Percentiles rank a stretch among this genome's conserved stretches.
These are phyloP conservation scores for Cyprinodon brontotheroides DNA, from an alignment of 2,113 vertebrate species.

Conservation along the genomic window DNA sequence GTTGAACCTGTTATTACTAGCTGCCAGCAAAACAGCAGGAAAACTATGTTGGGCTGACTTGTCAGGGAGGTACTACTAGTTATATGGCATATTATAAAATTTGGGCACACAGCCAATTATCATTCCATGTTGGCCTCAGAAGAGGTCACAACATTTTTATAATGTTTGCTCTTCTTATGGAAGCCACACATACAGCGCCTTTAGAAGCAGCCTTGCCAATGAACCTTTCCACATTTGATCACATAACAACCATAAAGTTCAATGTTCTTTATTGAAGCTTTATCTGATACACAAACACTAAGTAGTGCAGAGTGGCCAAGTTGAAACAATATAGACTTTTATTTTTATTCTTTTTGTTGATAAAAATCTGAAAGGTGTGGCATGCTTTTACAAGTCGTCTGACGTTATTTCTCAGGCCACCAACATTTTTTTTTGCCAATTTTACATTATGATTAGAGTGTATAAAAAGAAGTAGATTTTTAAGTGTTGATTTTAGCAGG, in stretches of 20 bases:
- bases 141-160: not conserved
- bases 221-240: not conserved
- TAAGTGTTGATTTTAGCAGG: not conserved
- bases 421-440: not conserved
- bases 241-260: not conserved
- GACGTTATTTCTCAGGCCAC: too few relatives aligned
- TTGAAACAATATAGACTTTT: not conserved
- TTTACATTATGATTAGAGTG: not conserved
- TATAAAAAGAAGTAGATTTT: not conserved
- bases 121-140: not conserved
- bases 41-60: conserved; percentile 18
- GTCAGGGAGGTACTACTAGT: conserved; percentile 32
- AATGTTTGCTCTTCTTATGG: not conserved
- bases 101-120: not conserved
- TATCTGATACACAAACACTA: not conserved
- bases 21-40: conserved; percentile 1
- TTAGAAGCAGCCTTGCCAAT: not conserved
- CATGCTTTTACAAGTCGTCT: not conserved
- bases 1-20: not conserved
- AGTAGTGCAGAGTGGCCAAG: not conserved
- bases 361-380: not conserved
- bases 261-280: not conserved
- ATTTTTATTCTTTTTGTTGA: not conserved
- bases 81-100: conserved; percentile 8
- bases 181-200: not conserved